Evolutionary conservation across 2,797 vertebrate species (phyloP).

Genomic region (Eidolon dupreanum): DNA sequence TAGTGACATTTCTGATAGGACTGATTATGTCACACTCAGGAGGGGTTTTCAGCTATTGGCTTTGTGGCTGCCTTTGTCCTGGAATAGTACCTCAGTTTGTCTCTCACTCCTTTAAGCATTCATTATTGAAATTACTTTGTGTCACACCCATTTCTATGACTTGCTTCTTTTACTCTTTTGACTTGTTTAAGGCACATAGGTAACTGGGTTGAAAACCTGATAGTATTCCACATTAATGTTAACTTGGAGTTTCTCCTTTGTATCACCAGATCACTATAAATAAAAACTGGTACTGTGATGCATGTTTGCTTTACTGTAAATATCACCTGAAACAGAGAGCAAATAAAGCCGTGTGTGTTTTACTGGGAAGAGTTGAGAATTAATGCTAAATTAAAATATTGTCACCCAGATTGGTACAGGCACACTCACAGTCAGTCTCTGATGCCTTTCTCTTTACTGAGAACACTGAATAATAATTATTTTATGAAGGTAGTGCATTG

Average conservation of each 20-base stretch:
- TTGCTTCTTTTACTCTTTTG: not conserved
- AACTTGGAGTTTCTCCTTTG: not conserved
- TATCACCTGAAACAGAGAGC: constrained; percentile 57
- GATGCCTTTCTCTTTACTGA: constrained; percentile 72
- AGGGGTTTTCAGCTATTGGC: not conserved
- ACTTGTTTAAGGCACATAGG: not conserved
- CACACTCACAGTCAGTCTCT: constrained; percentile 66
- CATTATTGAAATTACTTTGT: not conserved
- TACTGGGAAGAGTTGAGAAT: constrained; percentile 66
- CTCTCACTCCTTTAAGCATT: not conserved
- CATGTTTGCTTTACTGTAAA: constrained; percentile 33
- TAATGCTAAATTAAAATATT: constrained; percentile 83
- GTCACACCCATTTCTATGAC: not conserved
- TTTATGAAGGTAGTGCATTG: constrained; percentile 79
- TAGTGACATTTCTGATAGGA: not conserved
- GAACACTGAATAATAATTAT: constrained; percentile 83
- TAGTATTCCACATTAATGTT: constrained; percentile 47
- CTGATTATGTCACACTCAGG: not conserved
- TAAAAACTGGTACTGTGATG: not conserved
- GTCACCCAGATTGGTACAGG: constrained; percentile 78
- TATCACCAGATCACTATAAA: constrained; percentile 33
- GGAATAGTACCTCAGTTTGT: not conserved
- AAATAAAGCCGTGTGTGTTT: constrained; percentile 61
- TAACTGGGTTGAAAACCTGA: constrained; percentile 39
- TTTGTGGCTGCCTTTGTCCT: not conserved